Base-by-base conservation (phyloP, 2,113 vertebrate genomes). In the Chascanopsetta lugubris region DNA sequence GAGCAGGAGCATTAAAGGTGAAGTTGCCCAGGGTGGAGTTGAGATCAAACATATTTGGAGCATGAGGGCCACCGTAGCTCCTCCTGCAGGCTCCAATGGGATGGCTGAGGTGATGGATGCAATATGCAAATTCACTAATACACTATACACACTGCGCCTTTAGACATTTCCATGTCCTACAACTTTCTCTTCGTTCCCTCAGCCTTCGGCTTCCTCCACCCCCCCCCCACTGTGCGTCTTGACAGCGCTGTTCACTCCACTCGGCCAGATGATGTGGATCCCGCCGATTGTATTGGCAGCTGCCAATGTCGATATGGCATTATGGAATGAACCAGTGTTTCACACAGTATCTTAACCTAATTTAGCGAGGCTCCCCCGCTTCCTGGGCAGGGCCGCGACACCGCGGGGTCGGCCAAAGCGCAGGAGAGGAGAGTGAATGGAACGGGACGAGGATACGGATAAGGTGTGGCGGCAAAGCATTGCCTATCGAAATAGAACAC, bases 281-380 rank as follows among this genome's bases (percentile, higher is more conserved):
- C 76, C 70, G 64, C 72, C 74, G 85, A 93, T 93, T 93, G 88
- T 93, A 93, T 93, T 90, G 92, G 88, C 92, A 93, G 91, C 90
- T 93, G 92, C 87, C 92, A 92, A 92, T 93, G 91, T 89, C 82
- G 77, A 92, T 93, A 81, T 30, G 34, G 72, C 74, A 85, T 87
- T 88, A 89, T 90, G 87, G 90, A 88, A 90, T 89, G 85, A 91
- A 82, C 74, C 87, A 84, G 85, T 85, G 89, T 91, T 93, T 93
- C 91, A 89, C 91, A 91, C 89, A 91, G 82, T 88, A 87, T 91
- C 87, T 88, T 89, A 93, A 93, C 91, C 88, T 85, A 82, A 93
- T 93, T 91, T 87, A 29, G 12, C 70, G 69, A 63, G 79, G 67
- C 74, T 61, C 75, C 42, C 67, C 81, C 45, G 69, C 81, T 84